phyloP scores from a whole-genome alignment of 2,797 vertebrate genomes.

The Siniperca undulata region DNA sequence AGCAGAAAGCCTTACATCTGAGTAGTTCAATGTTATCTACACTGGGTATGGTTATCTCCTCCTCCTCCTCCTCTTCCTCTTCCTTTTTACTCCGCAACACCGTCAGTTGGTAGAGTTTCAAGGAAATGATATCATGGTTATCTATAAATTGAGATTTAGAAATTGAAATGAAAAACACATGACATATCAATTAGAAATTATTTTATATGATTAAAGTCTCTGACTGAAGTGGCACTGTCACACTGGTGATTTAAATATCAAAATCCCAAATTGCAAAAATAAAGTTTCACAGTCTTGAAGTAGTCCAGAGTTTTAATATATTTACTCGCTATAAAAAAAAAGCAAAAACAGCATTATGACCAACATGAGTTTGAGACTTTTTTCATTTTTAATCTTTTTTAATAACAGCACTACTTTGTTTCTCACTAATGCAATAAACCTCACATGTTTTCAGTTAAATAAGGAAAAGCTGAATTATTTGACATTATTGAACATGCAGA shows the following conservation, averaged over 20 bases:
- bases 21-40: conserved; percentile 94
- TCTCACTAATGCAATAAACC: background rate
- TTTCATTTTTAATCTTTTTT: background rate
- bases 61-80: conserved; percentile 90
- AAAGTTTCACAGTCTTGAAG: too few species aligned
- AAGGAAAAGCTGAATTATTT: background rate
- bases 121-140: conserved; percentile 95
- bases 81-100: conserved; percentile 90
- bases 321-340: too few species aligned
- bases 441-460: background rate
- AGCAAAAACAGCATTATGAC: too few species aligned
- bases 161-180: background rate
- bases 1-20: conserved; percentile 71
- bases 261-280: background rate
- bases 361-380: too few species aligned
- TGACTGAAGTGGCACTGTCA: background rate
- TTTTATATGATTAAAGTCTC: background rate
- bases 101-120: conserved; percentile 95
- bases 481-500: background rate
- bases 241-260: background rate
- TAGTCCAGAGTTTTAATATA: too few species aligned
- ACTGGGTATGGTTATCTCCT: conserved; percentile 91
- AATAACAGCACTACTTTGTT: background rate
- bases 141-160: conserved; percentile 79
- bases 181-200: background rate